Conservation (phyloP, 2,113 vertebrate genomes). For the Alaudala cheleensis region DNA sequence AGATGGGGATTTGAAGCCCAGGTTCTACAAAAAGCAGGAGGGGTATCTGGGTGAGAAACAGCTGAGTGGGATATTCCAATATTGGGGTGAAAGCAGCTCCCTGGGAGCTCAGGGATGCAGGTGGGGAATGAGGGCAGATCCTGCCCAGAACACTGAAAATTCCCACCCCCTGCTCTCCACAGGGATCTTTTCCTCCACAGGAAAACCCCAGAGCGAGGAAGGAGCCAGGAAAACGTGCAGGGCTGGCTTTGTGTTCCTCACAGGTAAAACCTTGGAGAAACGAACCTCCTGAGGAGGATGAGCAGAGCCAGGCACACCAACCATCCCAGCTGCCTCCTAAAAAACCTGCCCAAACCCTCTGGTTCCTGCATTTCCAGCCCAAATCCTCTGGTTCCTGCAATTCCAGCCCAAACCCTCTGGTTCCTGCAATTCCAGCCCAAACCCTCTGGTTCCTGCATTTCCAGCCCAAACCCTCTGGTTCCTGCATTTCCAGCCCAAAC, state of each 20-base stretch:
- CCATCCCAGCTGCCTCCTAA: background rate
- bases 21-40: background rate
- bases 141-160: background rate
- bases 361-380: background rate
- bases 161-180: background rate
- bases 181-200: background rate
- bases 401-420: background rate
- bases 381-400: background rate
- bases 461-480: background rate
- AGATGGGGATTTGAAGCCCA: background rate
- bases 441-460: background rate
- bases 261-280: background rate
- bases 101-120: background rate
- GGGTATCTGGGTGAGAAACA: background rate
- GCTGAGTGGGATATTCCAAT: rapidly evolving
- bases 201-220: background rate
- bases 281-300: rapidly evolving
- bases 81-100: background rate
- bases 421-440: too few species aligned
- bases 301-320: rapidly evolving
- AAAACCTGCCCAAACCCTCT: background rate
- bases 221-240: rapidly evolving
- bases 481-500: background rate
- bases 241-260: background rate
- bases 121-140: background rate